Evolutionary conservation across 2,797 vertebrate genomes (phyloP), one percentile per base, ranked within the genome.

Genomic region (Epinephelus awoara): DNA sequence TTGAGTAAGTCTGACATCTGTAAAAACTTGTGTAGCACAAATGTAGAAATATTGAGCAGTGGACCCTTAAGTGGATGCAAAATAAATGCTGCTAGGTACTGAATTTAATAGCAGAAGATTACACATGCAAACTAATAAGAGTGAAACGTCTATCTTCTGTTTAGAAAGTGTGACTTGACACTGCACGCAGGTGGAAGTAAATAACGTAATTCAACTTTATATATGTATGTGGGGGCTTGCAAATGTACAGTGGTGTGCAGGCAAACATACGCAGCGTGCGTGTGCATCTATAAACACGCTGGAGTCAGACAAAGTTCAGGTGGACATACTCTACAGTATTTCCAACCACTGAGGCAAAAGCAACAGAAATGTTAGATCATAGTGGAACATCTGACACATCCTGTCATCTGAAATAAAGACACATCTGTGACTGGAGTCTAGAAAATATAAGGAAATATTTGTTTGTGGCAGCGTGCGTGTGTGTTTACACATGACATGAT

Each of bases 311-410:
- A 58, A 73, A 86, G 90, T 89, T 80, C 75, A 84, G 63, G 77
- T 67, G 46, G 56, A 83, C 78, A 51, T 13, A 23, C 72, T 42
- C 63, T 56, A 15, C 67, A 49, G 13, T 63, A 13, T 77, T 75
- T 86, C 72, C 82, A 72, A 62, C 63, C 75, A 38, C 46, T n/a
- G 77, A 71, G 84, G 75, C 50, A 67, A 74, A 89, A 83, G 75
- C 62, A 86, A 59, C 77, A 86, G 71, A 83, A 86, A 83, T 70
- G 64, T 86, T 83, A 82, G 88, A 87, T 90, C 90, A 84, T 49
- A 49, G 75, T 55, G 85, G 89, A 90, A 91, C 75, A 82, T 92
- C 82, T 90, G 85, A 92, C 69, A 77, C 50, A 13, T 84, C 29
- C 67, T 72, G 55, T 58, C 68, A 42, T 81, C 61, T 51, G 57